Percentiles rank a stretch among this genome's conserved stretches.
Evolutionary conservation across 2,888 invertebrate species (phyloP).

Genomic region (Nemurella pictetii): DNA sequence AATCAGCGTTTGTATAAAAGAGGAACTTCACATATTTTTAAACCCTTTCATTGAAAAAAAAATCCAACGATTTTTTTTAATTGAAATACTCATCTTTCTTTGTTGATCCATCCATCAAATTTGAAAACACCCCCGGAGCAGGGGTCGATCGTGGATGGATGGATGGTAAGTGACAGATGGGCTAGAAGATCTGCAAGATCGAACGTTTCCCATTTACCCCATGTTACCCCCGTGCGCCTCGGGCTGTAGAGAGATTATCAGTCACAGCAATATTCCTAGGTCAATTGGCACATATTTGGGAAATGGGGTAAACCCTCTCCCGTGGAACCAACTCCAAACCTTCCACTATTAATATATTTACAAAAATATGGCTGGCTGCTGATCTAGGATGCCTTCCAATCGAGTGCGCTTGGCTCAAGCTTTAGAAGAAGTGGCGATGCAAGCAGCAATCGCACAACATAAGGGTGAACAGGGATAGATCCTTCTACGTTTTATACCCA

Average conservation of each 20-base stretch:
- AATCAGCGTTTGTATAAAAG: slow-evolving; percentile 24
- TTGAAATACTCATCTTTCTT: slow-evolving; percentile 32
- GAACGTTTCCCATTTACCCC: not conserved
- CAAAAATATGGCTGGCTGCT: not conserved
- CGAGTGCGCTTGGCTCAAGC: not conserved
- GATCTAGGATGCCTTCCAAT: not conserved
- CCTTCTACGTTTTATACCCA: not conserved
- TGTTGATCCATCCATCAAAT: slow-evolving; percentile 32
- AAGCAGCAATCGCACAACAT: not conserved
- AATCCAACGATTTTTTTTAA: slow-evolving; percentile 27
- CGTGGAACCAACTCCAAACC: not conserved
- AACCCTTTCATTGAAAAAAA: slow-evolving; percentile 24
- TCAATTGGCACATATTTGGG: not conserved
- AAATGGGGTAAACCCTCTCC: not conserved
- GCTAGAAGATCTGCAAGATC: not conserved
- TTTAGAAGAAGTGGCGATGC: not conserved
- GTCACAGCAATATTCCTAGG: not conserved
- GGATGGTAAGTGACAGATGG: slow-evolving; percentile 4
- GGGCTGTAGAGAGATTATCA: too few species aligned
- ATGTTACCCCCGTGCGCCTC: too few species aligned
- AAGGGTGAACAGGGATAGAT: not conserved
- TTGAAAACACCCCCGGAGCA: slow-evolving; percentile 1
- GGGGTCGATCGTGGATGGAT: not conserved
- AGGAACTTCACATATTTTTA: slow-evolving; percentile 31
- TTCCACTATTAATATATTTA: not conserved